Percentiles rank a stretch among this genome's conserved stretches.
Conservation (phyloP, 2,888 invertebrate genomes). For the Dromius quadrimaculatus region DNA sequence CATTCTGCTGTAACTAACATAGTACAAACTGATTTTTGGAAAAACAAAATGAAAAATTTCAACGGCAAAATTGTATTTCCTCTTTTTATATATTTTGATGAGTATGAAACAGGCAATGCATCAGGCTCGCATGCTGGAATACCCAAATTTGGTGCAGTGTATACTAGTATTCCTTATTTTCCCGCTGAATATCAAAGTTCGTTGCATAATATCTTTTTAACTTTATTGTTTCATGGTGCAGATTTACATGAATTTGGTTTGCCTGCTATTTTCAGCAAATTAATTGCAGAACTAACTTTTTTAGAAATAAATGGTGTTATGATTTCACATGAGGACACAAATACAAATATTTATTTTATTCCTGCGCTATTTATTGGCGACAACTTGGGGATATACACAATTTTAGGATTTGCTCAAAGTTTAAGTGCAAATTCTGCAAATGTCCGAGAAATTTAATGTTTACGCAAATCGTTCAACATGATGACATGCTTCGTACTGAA, state of each 20-base stretch:
- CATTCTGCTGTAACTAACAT: slow-evolving; percentile 37
- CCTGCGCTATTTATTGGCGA: slow-evolving; percentile 56
- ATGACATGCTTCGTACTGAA: too few relatives aligned
- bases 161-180: slow-evolving; percentile 54
- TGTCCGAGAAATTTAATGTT: too few relatives aligned
- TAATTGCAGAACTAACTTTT: slow-evolving; percentile 55
- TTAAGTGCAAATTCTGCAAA: slow-evolving; percentile 58
- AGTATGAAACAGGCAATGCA: slow-evolving; percentile 57
- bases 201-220: slow-evolving; percentile 57
- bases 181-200: slow-evolving; percentile 52
- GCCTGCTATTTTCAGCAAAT: slow-evolving; percentile 55
- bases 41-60: slow-evolving; percentile 20
- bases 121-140: slow-evolving; percentile 55
- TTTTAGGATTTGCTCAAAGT: slow-evolving; percentile 57
- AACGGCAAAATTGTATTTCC: slow-evolving; percentile 51
- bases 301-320: slow-evolving; percentile 56
- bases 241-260: slow-evolving; percentile 57
- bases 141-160: slow-evolving; percentile 56
- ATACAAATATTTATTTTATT: slow-evolving; percentile 53
- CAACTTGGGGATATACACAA: slow-evolving; percentile 57
- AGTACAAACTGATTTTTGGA: slow-evolving; percentile 51
- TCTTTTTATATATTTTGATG: slow-evolving; percentile 56
- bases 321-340: slow-evolving; percentile 49
- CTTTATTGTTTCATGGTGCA: slow-evolving; percentile 55
- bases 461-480: too few relatives aligned